These are phyloP conservation scores for Drosophila kambysellisi DNA, from an alignment of 2,888 invertebrate genomes.

Conservation along the genomic window DNA sequence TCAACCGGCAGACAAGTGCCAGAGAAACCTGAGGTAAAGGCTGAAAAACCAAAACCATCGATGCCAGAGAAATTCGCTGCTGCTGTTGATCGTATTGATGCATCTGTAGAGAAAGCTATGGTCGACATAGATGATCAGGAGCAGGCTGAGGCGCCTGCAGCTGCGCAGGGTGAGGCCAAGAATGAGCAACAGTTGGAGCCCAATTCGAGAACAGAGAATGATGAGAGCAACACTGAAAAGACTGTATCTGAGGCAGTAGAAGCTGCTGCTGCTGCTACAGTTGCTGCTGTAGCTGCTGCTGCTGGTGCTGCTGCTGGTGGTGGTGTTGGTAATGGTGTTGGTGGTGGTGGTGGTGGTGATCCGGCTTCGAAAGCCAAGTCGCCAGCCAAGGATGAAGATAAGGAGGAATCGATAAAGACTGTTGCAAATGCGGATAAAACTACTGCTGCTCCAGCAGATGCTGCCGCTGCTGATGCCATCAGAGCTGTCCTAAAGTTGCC, in stretches of 20 bases:
- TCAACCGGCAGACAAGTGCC: constrained; percentile 29
- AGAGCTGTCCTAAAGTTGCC: too few species aligned
- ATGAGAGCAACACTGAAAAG: constrained; percentile 50
- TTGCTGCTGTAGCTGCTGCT: too few species aligned
- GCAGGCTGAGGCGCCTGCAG: constrained; percentile 2
- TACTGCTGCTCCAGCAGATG: constrained; percentile 3
- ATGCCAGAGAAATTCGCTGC: constrained; percentile 33
- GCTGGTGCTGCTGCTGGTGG: constrained; percentile 6
- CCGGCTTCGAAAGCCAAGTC: constrained; percentile 13
- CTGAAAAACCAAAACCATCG: constrained; percentile 13
- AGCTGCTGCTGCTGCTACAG: background rate
- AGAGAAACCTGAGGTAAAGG: constrained; percentile 24
- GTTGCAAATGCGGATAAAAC: background rate
- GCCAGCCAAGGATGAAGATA: constrained; percentile 14
- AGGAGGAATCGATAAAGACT: constrained; percentile 27
- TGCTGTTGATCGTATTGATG: background rate
- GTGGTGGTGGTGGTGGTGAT: constrained; percentile 7
- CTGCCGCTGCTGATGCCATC: background rate
- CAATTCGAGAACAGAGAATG: constrained; percentile 21
- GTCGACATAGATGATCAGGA: constrained; percentile 4
- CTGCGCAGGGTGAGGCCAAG: constrained; percentile 28
- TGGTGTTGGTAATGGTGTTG: background rate
- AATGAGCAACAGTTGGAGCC: constrained; percentile 39
- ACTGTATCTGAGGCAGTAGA: constrained; percentile 55
- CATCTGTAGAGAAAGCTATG: constrained; percentile 1